Evolutionary conservation across 1,140 invertebrate species (phyloP).

Genomic region (Charaxes varanes): DNA sequence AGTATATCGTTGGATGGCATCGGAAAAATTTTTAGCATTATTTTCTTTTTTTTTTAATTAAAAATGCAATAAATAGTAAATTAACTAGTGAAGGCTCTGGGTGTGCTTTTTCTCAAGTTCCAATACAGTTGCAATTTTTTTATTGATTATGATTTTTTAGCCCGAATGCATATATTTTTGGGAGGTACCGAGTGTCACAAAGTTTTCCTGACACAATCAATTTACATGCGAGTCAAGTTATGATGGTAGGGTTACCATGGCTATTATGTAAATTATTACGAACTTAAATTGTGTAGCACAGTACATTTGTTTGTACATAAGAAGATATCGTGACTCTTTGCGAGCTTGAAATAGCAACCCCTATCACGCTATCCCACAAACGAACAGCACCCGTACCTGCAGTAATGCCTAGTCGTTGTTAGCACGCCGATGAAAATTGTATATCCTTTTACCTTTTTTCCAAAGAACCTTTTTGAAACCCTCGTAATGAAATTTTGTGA

Average conservation of each 20-base stretch:
- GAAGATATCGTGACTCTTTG: conserved; percentile 59
- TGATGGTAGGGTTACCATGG: conserved; percentile 16
- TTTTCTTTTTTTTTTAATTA: too few relatives aligned
- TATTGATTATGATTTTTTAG: too few relatives aligned
- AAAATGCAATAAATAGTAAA: too few relatives aligned
- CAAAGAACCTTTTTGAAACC: conserved; percentile 2
- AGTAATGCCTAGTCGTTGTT: conserved; percentile 41
- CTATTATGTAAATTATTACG: conserved; percentile 30
- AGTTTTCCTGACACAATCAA: conserved; percentile 13
- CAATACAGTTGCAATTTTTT: too few relatives aligned
- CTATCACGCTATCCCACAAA: conserved; percentile 54
- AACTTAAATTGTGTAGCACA: conserved; percentile 23
- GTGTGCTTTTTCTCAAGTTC: too few relatives aligned
- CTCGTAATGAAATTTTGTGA: conserved; percentile 43
- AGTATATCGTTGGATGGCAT: too few relatives aligned
- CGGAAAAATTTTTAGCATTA: too few relatives aligned
- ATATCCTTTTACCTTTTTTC: conserved; percentile 27
- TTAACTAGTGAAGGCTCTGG: too few relatives aligned
- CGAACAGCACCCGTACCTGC: conserved; percentile 35
- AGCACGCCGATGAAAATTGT: conserved; percentile 43
- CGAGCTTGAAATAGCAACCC: conserved; percentile 50
- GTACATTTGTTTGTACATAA: conserved; percentile 28
- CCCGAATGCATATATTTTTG: background rate
- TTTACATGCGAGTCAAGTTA: conserved; percentile 21
- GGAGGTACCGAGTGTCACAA: conserved; percentile 2